phyloP scores from a whole-genome alignment of 2,797 vertebrate species.

The Sphenopsis melanotis region DNA sequence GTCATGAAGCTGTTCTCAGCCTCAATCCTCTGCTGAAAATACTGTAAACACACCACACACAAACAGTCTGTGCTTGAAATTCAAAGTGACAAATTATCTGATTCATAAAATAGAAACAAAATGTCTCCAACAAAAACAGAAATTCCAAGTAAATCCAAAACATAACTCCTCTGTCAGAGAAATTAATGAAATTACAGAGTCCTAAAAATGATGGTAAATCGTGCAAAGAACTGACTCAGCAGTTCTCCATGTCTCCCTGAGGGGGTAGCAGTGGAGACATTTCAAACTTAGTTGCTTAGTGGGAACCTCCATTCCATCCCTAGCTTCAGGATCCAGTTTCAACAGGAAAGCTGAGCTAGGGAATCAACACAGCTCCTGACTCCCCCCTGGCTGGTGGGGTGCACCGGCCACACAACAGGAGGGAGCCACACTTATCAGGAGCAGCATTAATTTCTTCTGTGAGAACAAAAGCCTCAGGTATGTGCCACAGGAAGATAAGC shows the following conservation, averaged over 20 bases:
- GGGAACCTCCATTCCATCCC: neutral
- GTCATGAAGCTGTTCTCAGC: neutral
- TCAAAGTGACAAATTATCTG: neutral
- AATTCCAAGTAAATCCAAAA: neutral
- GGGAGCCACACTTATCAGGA: neutral
- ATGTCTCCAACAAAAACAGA: neutral
- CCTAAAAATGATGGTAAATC: neutral
- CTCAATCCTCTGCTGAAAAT: neutral
- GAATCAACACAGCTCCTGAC: neutral
- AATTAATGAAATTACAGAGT: neutral
- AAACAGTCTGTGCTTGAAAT: neutral
- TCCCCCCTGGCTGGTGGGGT: neutral
- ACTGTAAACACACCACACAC: neutral
- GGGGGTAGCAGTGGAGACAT: neutral
- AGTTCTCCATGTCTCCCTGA: neutral
- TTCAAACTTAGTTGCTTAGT: neutral
- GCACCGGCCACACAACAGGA: neutral
- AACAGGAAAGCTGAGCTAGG: neutral
- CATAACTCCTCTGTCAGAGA: neutral
- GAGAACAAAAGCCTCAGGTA: neutral
- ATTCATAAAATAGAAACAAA: neutral
- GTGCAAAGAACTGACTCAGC: neutral
- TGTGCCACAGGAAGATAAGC: neutral
- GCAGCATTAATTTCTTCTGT: neutral
- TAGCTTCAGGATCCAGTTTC: neutral